These are phyloP conservation scores for Sinosuthora webbiana DNA, from an alignment of 2,113 vertebrate genomes.

Conservation along the genomic window DNA sequence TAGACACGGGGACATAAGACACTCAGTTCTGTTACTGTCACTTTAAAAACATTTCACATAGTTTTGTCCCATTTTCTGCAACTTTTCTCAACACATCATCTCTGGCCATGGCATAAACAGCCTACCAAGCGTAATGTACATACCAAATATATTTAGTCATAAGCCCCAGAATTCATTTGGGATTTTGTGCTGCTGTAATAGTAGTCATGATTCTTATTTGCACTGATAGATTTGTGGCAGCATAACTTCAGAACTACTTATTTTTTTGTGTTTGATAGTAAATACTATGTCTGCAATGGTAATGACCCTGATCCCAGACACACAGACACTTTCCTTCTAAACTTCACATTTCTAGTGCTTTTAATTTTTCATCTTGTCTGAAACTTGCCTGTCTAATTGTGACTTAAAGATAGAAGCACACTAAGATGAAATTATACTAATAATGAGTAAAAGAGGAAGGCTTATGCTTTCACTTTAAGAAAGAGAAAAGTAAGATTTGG, in stretches of 20 bases:
- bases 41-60: not conserved
- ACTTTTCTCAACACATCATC: not conserved
- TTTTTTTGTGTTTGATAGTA: not conserved
- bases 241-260: not conserved
- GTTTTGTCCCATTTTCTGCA: not conserved
- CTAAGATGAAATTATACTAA: not conserved
- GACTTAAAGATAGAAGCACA: not conserved
- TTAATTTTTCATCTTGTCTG: not conserved
- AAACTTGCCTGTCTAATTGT: not conserved
- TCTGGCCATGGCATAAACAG: not conserved
- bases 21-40: not conserved
- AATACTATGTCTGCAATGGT: not conserved
- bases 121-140: fast-evolving
- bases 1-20: no score
- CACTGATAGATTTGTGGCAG: not conserved
- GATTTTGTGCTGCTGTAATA: not conserved
- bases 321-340: not conserved
- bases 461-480: not conserved
- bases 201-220: not conserved
- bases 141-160: not conserved
- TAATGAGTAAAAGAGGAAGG: not conserved
- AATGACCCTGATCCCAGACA: not conserved
- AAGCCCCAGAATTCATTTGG: not conserved
- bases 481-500: not conserved
- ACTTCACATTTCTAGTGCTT: not conserved